phyloP scores from a whole-genome alignment of 92 coral and sea anemone species.

The Chrysogorgia sp. region DNA sequence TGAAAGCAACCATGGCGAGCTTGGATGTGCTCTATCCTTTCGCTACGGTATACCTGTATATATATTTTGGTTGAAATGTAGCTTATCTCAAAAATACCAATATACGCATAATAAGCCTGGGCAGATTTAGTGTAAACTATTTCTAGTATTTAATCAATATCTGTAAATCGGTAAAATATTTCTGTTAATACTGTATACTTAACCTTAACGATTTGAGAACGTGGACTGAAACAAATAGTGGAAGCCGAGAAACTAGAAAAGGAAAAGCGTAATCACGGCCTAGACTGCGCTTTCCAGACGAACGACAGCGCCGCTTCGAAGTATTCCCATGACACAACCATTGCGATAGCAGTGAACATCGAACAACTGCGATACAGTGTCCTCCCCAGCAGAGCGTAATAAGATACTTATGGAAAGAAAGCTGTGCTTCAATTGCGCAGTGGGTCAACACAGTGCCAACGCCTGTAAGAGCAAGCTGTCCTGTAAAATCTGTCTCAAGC shows the following conservation, averaged over 20 bases:
- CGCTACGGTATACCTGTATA: too few relatives aligned
- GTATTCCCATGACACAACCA: neutral
- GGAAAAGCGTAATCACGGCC: neutral
- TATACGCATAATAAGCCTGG: too few relatives aligned
- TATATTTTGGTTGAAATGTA: too few relatives aligned
- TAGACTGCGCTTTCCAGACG: conserved; percentile 3
- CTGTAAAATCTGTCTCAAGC: neutral
- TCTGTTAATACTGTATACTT: too few relatives aligned
- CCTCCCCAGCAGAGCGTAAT: conserved; percentile 11
- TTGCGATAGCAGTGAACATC: conserved; percentile 27
- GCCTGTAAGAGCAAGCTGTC: neutral
- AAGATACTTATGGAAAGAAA: neutral
- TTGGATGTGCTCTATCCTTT: too few relatives aligned
- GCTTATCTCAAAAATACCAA: too few relatives aligned
- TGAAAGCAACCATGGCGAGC: too few relatives aligned
- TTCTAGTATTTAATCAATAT: too few relatives aligned
- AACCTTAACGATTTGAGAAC: conserved; percentile 3
- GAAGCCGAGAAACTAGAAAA: conserved; percentile 1
- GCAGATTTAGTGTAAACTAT: too few relatives aligned
- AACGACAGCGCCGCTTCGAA: neutral
- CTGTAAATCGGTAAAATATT: too few relatives aligned
- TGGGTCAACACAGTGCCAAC: neutral
- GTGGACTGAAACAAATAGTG: conserved; percentile 20
- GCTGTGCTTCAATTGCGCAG: neutral
- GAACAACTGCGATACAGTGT: conserved; percentile 17